A percentile compares a stretch with the other conserved stretches of the same genome.
These are phyloP conservation scores for Amblyraja radiata DNA, from an alignment of 2,797 vertebrate genomes.

Conservation along the genomic window DNA sequence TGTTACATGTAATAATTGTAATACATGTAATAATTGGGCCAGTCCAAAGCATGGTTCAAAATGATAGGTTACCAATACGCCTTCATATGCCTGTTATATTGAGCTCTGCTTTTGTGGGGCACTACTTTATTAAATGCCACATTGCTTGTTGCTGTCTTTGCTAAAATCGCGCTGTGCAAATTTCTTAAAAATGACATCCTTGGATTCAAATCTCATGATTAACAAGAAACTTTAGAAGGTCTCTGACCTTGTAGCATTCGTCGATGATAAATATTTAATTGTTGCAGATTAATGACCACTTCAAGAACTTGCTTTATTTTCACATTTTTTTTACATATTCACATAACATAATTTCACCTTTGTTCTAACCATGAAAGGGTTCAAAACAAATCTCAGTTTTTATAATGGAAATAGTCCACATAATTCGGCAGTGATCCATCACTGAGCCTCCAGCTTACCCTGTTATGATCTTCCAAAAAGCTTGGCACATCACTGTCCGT, in stretches of 20 bases:
- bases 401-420: not conserved
- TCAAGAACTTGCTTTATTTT: not conserved
- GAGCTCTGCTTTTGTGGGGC: not conserved
- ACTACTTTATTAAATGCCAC: not conserved
- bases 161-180: not conserved
- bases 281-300: too few relatives aligned
- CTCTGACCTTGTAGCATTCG: not conserved
- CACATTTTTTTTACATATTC: too few relatives aligned
- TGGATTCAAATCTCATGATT: not conserved
- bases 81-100: not conserved
- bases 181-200: not conserved
- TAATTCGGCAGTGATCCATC: not conserved
- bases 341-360: not conserved
- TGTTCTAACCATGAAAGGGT: not conserved
- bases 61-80: too few relatives aligned
- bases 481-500: conserved; percentile 95
- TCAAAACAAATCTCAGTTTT: not conserved
- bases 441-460: conserved; percentile 57
- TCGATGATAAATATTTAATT: not conserved
- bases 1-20: not conserved
- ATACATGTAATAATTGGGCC: not conserved
- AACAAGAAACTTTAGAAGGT: not conserved
- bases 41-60: not conserved
- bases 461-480: conserved; percentile 92
- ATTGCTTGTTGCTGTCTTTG: not conserved